Percentiles rank a stretch among this genome's conserved stretches.
Evolutionary conservation across 2,113 vertebrate genomes (phyloP).

Genomic region (Neotragus pygmaeus): DNA sequence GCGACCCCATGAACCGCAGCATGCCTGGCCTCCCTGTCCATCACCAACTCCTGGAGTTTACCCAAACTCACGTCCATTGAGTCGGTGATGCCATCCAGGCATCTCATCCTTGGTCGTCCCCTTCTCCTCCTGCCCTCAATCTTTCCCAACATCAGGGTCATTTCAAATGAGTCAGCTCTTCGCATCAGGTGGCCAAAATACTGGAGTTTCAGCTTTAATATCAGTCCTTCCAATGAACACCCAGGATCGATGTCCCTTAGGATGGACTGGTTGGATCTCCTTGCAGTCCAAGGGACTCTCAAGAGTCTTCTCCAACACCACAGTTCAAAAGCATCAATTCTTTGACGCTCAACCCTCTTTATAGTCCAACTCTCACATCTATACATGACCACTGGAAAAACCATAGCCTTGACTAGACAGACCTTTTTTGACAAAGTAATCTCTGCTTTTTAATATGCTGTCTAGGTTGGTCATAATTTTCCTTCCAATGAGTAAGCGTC

Average conservation of each 20-base stretch:
- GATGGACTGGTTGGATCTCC: neutral
- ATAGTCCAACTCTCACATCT: neutral
- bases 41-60: neutral
- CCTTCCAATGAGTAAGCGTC: neutral
- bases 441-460: neutral
- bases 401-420: neutral
- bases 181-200: neutral
- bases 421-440: neutral
- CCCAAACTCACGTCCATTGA: neutral
- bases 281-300: neutral
- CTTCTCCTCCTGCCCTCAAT: neutral
- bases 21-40: neutral
- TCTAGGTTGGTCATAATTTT: neutral
- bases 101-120: neutral
- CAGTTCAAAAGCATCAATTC: neutral
- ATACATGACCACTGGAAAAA: neutral
- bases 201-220: neutral
- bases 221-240: neutral
- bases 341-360: neutral
- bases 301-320: neutral
- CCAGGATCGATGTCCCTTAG: neutral
- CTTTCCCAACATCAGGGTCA: neutral
- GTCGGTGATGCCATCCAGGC: neutral
- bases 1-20: rapidly evolving
- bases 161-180: neutral